phyloP scores from a whole-genome alignment of 2,113 vertebrate species.

The Etheostoma spectabile region DNA sequence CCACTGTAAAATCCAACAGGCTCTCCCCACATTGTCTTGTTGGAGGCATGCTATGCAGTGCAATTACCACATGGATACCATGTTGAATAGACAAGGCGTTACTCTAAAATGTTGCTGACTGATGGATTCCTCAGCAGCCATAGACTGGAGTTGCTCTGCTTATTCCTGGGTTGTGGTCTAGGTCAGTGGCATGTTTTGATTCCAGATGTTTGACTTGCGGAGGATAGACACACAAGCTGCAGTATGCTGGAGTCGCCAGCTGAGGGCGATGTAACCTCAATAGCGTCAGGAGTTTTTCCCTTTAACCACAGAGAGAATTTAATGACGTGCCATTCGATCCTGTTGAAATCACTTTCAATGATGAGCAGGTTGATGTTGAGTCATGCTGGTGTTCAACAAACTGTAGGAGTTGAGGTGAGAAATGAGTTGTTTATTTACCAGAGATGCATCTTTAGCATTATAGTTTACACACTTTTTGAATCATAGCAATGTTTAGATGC shows the following conservation, averaged over 20 bases:
- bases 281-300: slow-evolving; percentile 14
- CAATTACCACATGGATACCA: slow-evolving; percentile 56
- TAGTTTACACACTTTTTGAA: neutral
- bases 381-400: slow-evolving; percentile 36
- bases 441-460: neutral
- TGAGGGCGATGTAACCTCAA: slow-evolving; percentile 66
- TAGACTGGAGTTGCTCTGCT: slow-evolving; percentile 72
- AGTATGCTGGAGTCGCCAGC: slow-evolving; percentile 44
- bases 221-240: slow-evolving; percentile 25
- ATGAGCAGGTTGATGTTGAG: slow-evolving; percentile 46
- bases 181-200: slow-evolving; percentile 68
- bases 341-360: slow-evolving; percentile 46
- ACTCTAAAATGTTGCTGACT: slow-evolving; percentile 79
- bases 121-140: slow-evolving; percentile 78
- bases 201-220: slow-evolving; percentile 73
- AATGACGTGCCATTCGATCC: slow-evolving; percentile 58
- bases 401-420: slow-evolving; percentile 23
- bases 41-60: slow-evolving; percentile 20
- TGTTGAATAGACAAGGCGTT: slow-evolving; percentile 46
- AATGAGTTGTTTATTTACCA: neutral
- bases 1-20: slow-evolving; percentile 11
- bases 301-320: slow-evolving; percentile 30
- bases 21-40: neutral
- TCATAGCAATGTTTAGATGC: neutral
- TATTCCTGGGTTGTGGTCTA: slow-evolving; percentile 77